Conservation (phyloP, 2,888 invertebrate genomes). For the Linnaemya vulpina region DNA sequence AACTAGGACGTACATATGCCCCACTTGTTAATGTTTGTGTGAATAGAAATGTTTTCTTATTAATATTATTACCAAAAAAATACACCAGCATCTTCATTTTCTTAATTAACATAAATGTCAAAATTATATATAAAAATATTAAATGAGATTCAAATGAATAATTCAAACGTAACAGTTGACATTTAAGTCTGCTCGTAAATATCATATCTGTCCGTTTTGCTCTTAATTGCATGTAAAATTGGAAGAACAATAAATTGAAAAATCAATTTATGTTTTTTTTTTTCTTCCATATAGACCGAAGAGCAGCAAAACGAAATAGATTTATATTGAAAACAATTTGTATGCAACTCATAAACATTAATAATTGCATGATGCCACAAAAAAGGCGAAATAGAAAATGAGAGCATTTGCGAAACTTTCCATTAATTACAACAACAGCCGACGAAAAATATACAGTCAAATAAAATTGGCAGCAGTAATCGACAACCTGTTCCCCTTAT, state of each 20-base stretch:
- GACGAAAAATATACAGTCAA: background rate
- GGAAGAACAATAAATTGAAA: background rate
- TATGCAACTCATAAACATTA: conserved; percentile 63
- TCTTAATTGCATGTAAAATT: conserved; percentile 15
- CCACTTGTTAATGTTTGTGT: too few species aligned
- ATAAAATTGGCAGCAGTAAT: conserved; percentile 61
- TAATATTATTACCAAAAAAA: too few species aligned
- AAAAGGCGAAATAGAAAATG: conserved; percentile 43
- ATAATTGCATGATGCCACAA: conserved; percentile 60
- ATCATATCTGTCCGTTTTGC: background rate
- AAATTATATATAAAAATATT: background rate
- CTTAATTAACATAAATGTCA: too few species aligned
- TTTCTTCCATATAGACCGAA: too few species aligned
- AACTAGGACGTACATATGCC: too few species aligned
- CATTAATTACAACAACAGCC: conserved; percentile 61
- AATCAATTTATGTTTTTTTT: conserved; percentile 44
- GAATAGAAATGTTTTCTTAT: too few species aligned
- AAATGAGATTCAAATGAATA: background rate
- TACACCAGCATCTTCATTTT: too few species aligned
- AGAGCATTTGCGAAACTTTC: conserved; percentile 62
- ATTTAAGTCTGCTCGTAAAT: conserved; percentile 1
- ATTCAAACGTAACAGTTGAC: conserved; percentile 4
- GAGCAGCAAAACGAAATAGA: conserved; percentile 11
- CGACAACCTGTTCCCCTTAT: conserved; percentile 63
- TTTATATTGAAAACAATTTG: conserved; percentile 62